Evolutionary conservation across 2,888 invertebrate genomes (phyloP), one percentile per base, ranked within the genome.

Genomic region (Plagodis pulveraria): DNA sequence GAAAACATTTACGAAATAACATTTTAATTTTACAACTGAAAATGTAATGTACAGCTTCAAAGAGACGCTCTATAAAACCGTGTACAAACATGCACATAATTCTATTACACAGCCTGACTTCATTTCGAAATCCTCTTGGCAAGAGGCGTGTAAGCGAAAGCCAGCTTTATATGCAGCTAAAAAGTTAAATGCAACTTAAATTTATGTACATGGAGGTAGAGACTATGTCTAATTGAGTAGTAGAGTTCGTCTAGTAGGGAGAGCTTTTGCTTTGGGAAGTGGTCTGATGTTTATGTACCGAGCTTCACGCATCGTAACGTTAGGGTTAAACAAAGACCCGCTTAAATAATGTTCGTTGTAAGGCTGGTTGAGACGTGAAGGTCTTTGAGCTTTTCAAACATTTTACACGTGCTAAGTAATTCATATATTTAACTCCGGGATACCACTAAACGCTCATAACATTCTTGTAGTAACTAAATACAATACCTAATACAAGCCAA

Each of bases 301-400:
- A 56, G 35, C 41, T 45, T 50, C 50, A 50, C 50, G 33, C 56
- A 51, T 36, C 44, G 40, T 56, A 41, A 46, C 50, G 46, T 41
- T 41, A n/a, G 22, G 44, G 44, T 46, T 45, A 53, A 45, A 50
- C 46, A 50, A 43, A 38, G 56, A 45, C 50, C 34, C 41, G 56
- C 12, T 41, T 35, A 50, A 46, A 38, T 49, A 49, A 56, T 50
- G 50, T 56, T 56, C 40, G 40, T 43, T 42, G 32, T 11, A 32
- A 1, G 36, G 5, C 36, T 36, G 36, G 36, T 36, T 6, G 8
- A 36, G 36, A 22, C 22, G 22, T 22, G 22, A 22, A 22, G 22
- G 22, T 22, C 22, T 22, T 22, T 22, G 22, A 22, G 22, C 22
- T 22, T 22, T 22, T 22, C 22, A 22, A 22, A 22, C 22, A 4